These are phyloP conservation scores for Castor canadensis DNA, from an alignment of 2,113 vertebrate species.

Conservation along the genomic window DNA sequence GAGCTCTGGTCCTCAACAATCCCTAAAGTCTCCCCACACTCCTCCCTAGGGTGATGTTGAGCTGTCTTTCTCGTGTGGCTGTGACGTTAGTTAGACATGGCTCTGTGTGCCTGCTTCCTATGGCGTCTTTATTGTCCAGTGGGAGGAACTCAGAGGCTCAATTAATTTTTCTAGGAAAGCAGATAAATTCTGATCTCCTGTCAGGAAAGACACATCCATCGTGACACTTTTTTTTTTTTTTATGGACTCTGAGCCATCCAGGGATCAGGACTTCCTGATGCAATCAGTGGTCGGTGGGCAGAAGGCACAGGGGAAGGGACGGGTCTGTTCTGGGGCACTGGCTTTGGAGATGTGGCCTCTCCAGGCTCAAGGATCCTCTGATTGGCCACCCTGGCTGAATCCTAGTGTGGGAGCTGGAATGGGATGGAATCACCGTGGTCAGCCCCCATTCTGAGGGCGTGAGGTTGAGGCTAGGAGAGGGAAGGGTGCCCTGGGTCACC, in stretches of 20 bases:
- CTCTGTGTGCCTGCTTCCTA: conserved; percentile 56
- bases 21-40: no score
- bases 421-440: not conserved
- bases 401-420: not conserved
- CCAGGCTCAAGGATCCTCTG: no score
- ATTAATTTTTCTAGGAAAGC: conserved; percentile 68
- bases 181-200: conserved; percentile 69
- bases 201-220: conserved; percentile 67
- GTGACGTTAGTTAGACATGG: conserved; percentile 60
- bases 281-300: not conserved
- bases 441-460: not conserved
- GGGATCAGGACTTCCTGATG: conserved; percentile 38
- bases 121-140: conserved; percentile 59
- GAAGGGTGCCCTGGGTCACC: not conserved
- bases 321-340: not conserved
- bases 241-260: conserved; percentile 66
- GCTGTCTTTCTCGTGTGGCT: not conserved
- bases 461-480: no score
- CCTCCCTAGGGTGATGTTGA: not conserved
- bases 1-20: accelerated
- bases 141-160: conserved; percentile 68
- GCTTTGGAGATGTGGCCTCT: not conserved
- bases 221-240: conserved; percentile 32
- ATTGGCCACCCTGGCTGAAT: not conserved
- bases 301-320: conserved; percentile 19